Conservation (phyloP, 2,113 vertebrate species). For the Gnathonemus longibarbis region DNA sequence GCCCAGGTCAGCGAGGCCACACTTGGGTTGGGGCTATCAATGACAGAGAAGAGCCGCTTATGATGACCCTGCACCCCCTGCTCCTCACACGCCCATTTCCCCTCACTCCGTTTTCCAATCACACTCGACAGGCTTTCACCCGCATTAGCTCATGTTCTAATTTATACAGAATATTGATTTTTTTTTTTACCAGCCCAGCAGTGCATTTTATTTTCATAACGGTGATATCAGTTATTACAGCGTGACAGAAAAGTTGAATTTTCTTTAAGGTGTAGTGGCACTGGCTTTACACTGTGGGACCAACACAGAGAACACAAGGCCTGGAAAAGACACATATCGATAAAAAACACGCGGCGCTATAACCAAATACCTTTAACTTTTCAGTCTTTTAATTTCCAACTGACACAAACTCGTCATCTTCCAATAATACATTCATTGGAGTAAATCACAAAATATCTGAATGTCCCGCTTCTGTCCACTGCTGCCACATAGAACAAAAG, state of each 20-base stretch:
- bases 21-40: neutral
- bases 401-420: neutral
- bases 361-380: neutral
- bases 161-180: conserved; percentile 16
- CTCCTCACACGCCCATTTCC: neutral
- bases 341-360: neutral
- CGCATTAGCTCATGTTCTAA: neutral
- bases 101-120: neutral
- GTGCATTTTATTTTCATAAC: conserved; percentile 20
- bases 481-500: neutral
- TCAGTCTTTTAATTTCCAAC: neutral
- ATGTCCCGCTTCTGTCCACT: neutral
- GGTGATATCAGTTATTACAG: conserved; percentile 14
- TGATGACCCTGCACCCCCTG: neutral
- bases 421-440: neutral
- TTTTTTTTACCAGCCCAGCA: neutral
- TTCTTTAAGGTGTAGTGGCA: neutral
- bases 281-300: neutral
- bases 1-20: neutral
- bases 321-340: neutral
- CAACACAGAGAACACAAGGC: too few species aligned
- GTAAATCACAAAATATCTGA: neutral
- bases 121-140: neutral
- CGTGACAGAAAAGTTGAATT: neutral
- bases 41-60: neutral